phyloP scores from a whole-genome alignment of 2,797 vertebrate species.

The Muscicapa striata region DNA sequence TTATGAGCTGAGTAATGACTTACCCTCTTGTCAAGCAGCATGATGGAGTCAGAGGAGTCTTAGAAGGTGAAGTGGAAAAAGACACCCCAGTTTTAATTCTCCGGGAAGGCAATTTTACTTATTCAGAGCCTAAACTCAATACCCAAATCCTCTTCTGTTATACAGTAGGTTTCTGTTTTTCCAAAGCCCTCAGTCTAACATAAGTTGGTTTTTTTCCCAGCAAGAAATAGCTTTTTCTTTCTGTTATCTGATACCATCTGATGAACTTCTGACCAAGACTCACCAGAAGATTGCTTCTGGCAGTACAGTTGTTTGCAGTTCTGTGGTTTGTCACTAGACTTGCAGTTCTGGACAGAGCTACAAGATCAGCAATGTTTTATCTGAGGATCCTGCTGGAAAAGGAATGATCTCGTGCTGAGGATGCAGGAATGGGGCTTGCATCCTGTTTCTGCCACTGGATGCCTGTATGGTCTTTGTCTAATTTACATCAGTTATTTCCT shows the following conservation, averaged over 20 bases:
- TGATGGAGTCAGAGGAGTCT: not conserved
- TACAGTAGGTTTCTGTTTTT: not conserved
- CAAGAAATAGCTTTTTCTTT: not conserved
- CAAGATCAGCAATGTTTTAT: not conserved
- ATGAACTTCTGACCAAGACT: not conserved
- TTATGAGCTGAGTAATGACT: not conserved
- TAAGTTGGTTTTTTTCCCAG: not conserved
- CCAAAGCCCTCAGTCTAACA: not conserved
- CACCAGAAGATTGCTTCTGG: not conserved
- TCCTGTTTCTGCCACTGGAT: not conserved
- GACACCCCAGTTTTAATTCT: not conserved
- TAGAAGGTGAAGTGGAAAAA: not conserved
- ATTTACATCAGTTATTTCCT: not conserved
- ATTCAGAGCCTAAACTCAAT: not conserved
- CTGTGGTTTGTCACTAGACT: not conserved
- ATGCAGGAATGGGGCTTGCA: not conserved
- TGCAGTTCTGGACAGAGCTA: not conserved
- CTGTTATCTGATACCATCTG: not conserved
- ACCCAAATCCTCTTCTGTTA: not conserved
- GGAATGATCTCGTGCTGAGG: not conserved
- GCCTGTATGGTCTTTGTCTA: not conserved
- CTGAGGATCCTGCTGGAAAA: not conserved
- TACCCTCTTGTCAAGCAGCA: not conserved
- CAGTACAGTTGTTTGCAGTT: not conserved
- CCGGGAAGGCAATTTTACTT: not conserved